Percentiles rank a stretch among this genome's conserved stretches.
Evolutionary conservation across 2,797 vertebrate genomes (phyloP).

Genomic region (Lithobates pipiens): DNA sequence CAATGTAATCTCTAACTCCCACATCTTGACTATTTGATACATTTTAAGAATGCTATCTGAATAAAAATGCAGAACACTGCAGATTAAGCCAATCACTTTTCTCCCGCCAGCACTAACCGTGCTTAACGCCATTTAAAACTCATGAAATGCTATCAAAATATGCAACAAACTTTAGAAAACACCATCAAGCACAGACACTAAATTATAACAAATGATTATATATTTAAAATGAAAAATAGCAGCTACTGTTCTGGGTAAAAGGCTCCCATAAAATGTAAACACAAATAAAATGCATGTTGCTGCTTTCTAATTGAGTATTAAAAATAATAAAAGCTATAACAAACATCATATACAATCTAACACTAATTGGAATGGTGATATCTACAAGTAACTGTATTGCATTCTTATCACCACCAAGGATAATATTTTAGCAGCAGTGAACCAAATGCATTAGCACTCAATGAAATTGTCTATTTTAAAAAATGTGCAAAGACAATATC

Average conservation of each 20-base stretch:
- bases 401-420: background rate
- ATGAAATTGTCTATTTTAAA: background rate
- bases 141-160: conserved; percentile 44
- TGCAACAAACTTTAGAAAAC: conserved; percentile 17
- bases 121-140: conserved; percentile 40
- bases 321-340: background rate
- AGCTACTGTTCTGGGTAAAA: background rate
- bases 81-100: conserved; percentile 38
- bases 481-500: background rate
- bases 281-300: background rate
- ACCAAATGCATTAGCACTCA: background rate
- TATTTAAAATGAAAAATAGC: background rate
- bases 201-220: conserved; percentile 30
- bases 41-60: conserved; percentile 32
- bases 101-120: conserved; percentile 19
- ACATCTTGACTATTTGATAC: conserved; percentile 43
- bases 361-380: background rate
- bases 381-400: conserved; percentile 2
- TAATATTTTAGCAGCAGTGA: background rate
- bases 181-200: background rate
- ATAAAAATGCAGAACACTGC: conserved; percentile 41
- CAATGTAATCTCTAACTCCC: conserved; percentile 52
- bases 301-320: background rate
- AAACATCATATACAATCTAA: background rate
- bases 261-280: background rate